Conservation (phyloP, 2,888 invertebrate genomes). For the Catocala sponsa region DNA sequence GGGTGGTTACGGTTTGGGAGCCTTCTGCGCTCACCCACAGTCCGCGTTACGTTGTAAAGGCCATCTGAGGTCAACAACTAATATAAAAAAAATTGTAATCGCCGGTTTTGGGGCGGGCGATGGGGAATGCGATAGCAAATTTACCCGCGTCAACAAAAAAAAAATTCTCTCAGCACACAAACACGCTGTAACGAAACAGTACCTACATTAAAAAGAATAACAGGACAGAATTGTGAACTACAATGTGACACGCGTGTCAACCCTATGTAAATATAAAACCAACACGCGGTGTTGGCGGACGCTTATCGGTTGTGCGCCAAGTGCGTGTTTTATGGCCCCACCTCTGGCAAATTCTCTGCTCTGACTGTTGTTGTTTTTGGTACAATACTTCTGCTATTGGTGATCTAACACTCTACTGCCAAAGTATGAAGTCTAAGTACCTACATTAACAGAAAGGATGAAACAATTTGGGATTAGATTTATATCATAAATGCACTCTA, state of each 20-base stretch:
- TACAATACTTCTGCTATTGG: neutral
- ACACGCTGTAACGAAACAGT: no score
- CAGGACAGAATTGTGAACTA: neutral
- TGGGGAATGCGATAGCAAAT: no score
- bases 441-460: neutral
- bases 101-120: no score
- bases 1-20: no score
- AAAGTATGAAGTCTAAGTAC: neutral
- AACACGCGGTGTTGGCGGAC: constrained; percentile 60
- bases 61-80: no score
- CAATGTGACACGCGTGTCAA: constrained; percentile 22
- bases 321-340: constrained; percentile 67
- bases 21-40: no score
- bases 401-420: neutral
- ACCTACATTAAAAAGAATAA: neutral
- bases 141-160: no score
- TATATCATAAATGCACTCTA: no score
- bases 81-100: no score
- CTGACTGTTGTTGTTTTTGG: constrained; percentile 23
- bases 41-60: no score
- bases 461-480: no score
- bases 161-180: no score
- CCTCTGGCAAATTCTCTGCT: constrained; percentile 37
- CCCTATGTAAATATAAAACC: constrained; percentile 51
- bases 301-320: constrained; percentile 66